Percentiles rank a stretch among this genome's conserved stretches.
Evolutionary conservation across 2,797 vertebrate species (phyloP).

Genomic region (Nannoperca obscura): DNA sequence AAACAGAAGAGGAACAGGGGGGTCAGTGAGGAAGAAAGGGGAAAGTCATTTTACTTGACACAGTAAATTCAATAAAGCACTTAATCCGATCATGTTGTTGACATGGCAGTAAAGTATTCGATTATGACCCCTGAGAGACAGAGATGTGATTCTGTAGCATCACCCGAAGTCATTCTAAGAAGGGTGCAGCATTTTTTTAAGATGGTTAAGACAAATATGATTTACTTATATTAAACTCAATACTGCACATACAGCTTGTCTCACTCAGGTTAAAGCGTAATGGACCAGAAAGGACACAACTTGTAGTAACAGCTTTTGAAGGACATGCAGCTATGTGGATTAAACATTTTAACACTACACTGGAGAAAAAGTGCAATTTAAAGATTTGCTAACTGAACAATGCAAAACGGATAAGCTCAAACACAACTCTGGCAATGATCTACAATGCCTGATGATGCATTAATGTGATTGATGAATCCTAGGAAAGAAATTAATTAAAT

Average conservation of each 20-base stretch:
- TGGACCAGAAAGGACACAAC: neutral
- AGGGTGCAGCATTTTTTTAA: too few relatives aligned
- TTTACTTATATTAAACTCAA: neutral
- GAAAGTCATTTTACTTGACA: slow-evolving; percentile 16
- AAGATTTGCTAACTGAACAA: neutral
- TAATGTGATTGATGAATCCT: neutral
- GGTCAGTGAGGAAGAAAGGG: slow-evolving; percentile 9
- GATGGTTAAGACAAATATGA: too few relatives aligned
- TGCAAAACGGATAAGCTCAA: neutral
- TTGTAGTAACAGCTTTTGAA: neutral
- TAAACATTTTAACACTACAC: too few relatives aligned
- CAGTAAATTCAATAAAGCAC: slow-evolving; percentile 36
- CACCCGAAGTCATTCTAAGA: too few relatives aligned
- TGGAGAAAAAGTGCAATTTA: neutral
- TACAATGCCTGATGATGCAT: neutral
- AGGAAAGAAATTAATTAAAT: neutral
- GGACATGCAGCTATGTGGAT: neutral
- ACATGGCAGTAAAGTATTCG: slow-evolving; percentile 33
- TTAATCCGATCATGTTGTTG: slow-evolving; percentile 42
- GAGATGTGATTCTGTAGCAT: too few relatives aligned
- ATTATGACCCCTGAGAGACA: slow-evolving; percentile 13
- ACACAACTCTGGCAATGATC: neutral
- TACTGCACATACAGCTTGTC: neutral
- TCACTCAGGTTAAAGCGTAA: neutral
- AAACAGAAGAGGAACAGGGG: slow-evolving; percentile 1